Evolutionary conservation across 1,140 invertebrate species (phyloP).

Genomic region (Trichomalopsis sarcophagae): DNA sequence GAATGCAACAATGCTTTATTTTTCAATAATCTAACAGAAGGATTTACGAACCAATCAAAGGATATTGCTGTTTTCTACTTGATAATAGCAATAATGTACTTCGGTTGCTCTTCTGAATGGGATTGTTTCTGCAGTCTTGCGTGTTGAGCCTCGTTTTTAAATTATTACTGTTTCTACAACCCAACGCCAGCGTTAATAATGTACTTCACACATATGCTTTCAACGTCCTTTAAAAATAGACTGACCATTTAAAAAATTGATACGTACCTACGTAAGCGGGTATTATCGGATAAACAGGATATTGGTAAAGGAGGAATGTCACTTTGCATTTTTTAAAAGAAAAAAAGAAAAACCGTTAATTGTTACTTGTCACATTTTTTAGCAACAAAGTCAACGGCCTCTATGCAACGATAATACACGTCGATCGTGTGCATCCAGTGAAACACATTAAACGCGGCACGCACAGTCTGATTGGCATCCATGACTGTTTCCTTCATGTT

Average conservation of each 20-base stretch:
- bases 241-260: conserved; percentile 8
- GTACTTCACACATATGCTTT: background rate
- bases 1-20: background rate
- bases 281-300: conserved; percentile 65
- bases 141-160: conserved; percentile 68
- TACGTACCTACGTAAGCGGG: conserved; percentile 65
- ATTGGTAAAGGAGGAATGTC: conserved; percentile 68
- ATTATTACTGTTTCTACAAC: conserved; percentile 39
- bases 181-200: background rate
- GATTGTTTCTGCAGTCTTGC: conserved; percentile 61
- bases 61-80: conserved; percentile 71
- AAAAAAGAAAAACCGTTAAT: conserved; percentile 42
- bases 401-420: conserved; percentile 6
- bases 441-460: conserved; percentile 20
- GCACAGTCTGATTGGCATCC: conserved; percentile 43
- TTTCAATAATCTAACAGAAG: conserved; percentile 9
- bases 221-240: background rate
- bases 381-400: conserved; percentile 22
- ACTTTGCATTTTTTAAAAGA: conserved; percentile 70
- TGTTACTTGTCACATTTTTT: conserved; percentile 48
- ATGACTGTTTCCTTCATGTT: conserved; percentile 46
- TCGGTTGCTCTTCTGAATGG: background rate
- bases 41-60: conserved; percentile 69
- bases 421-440: background rate
- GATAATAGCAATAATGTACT: conserved; percentile 61